Evolutionary conservation across 1,140 invertebrate genomes (phyloP), one percentile per base, ranked within the genome.

Genomic region (Ceratitis capitata): DNA sequence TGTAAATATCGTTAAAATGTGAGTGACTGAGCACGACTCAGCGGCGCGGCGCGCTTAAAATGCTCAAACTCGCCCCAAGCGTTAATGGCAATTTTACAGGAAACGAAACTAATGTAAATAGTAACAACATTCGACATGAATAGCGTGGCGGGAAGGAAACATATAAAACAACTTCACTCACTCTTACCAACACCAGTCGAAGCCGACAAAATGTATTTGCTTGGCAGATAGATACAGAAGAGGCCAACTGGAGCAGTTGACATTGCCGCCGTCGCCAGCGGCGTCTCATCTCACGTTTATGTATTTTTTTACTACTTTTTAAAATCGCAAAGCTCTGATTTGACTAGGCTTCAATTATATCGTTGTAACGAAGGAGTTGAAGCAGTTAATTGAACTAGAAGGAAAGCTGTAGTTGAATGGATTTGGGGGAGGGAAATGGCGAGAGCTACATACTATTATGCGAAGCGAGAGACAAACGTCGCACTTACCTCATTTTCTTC

Each of bases 1-100:
- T 78, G 69, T 78, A 78, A 78, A 78, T 78, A 78, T 78, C 39
- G 69, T 78, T 78, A 45, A 78, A 78, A 78, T 47, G 69, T 78
- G 35, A 78, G 39, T 78, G 69, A 78, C 69, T 78, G 69, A 78
- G 69, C 69, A 78, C 69, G 69, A 78, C 39, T 23, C 3, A 26
- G 39, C 69, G 39, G 23, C 39, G 61, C 32, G 12, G 12, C 45
- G 45, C 5, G n/a, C n/a, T n/a, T n/a, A n/a, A n/a, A n/a, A n/a
- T n/a, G n/a, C n/a, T n/a, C 45, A 47, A 12, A 56, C 51, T 26
- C 42, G 39, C 69, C 69, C 39, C n/a, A 42, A 45, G 69, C 69
- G 39, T 45, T 45, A 78, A 78, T 78, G 69, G 39, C 69, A 78
- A 42, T 26, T 19, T 45, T 78, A 39, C 69, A 78, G 45, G 12